These are phyloP conservation scores for Trachurus trachurus DNA, from an alignment of 2,797 vertebrate species.

Conservation along the genomic window DNA sequence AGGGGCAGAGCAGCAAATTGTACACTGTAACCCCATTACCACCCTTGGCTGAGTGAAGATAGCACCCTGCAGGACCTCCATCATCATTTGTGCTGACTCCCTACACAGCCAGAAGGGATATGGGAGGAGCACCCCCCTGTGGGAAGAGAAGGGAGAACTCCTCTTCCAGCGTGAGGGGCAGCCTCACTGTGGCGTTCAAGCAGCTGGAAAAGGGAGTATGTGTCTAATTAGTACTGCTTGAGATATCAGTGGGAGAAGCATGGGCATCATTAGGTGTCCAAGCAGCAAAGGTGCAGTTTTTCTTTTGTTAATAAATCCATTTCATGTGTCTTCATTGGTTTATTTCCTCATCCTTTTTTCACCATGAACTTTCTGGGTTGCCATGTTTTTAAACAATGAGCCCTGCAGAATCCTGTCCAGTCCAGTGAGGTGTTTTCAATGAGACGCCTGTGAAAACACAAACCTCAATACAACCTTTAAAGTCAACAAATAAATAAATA, in stretches of 20 bases:
- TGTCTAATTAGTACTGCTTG: slow-evolving; percentile 2
- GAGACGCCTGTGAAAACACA: not conserved
- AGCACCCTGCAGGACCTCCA: slow-evolving; percentile 54
- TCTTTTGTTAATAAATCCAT: not conserved
- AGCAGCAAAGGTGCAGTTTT: not conserved
- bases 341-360: not conserved
- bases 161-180: not conserved
- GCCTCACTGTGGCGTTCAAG: slow-evolving; percentile 8
- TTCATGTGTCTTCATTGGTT: not conserved
- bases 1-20: slow-evolving; percentile 63
- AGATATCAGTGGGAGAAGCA: not conserved
- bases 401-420: too few relatives aligned
- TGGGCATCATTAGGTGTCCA: not conserved
- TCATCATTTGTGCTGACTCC: slow-evolving; percentile 57
- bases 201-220: slow-evolving; percentile 2
- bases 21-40: slow-evolving; percentile 64
- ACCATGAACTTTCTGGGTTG: too few relatives aligned
- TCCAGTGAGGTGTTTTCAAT: too few relatives aligned
- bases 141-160: slow-evolving; percentile 47
- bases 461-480: too few relatives aligned
- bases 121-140: slow-evolving; percentile 62
- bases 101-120: slow-evolving; percentile 31
- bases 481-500: too few relatives aligned
- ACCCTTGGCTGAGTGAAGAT: slow-evolving; percentile 54
- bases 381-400: too few relatives aligned